Evolutionary conservation across 2,888 invertebrate species (phyloP).

Genomic region (Ptilodon capucinus): DNA sequence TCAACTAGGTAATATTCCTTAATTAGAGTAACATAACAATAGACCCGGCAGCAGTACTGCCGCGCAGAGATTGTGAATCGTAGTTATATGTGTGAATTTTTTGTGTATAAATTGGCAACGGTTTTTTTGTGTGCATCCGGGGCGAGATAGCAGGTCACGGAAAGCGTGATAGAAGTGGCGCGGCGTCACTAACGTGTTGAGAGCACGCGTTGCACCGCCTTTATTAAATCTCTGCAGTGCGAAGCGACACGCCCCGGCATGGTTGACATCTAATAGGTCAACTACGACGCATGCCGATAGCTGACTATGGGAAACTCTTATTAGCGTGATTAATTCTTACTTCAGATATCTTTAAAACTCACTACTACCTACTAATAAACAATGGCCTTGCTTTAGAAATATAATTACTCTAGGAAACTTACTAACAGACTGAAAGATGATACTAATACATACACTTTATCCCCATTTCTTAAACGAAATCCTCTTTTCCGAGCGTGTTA

Average conservation of each 20-base stretch:
- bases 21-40: too few species aligned
- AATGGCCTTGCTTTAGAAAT: not conserved
- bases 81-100: too few species aligned
- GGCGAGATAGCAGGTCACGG: conserved; percentile 3
- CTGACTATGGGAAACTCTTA: too few species aligned
- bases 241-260: not conserved
- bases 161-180: conserved; percentile 28
- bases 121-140: not conserved
- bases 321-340: too few species aligned
- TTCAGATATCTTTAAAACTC: not conserved
- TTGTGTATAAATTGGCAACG: too few species aligned
- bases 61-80: too few species aligned
- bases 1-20: too few species aligned
- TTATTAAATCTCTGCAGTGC: conserved; percentile 37
- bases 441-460: not conserved
- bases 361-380: not conserved
- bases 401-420: not conserved
- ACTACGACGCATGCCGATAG: too few species aligned
- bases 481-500: not conserved
- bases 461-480: not conserved
- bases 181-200: conserved; percentile 27
- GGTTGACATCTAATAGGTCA: too few species aligned
- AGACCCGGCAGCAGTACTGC: too few species aligned
- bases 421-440: not conserved
- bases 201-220: conserved; percentile 26